These are phyloP conservation scores for Drosophila littoralis DNA, from an alignment of 1,140 invertebrate genomes.

Conservation along the genomic window DNA sequence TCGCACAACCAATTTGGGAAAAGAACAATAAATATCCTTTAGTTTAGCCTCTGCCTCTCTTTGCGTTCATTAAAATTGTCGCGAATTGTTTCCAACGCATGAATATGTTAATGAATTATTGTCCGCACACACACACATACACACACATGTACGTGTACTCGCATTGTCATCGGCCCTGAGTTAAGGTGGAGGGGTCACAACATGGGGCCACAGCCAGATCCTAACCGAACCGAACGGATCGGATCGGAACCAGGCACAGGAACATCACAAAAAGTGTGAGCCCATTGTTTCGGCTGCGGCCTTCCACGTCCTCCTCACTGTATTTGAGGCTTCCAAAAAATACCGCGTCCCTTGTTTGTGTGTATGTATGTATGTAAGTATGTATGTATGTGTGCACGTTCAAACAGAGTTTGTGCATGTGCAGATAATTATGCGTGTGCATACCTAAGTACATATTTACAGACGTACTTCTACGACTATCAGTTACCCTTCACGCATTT, in stretches of 20 bases:
- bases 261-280: conserved; percentile 23
- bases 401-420: not conserved
- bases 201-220: conserved; percentile 3
- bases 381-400: not conserved
- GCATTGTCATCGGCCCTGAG: not conserved
- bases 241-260: not conserved
- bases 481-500: too few relatives aligned
- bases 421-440: not conserved
- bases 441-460: not conserved
- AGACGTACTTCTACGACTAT: too few relatives aligned
- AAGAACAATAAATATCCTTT: conserved; percentile 62
- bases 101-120: conserved; percentile 78
- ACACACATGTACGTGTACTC: not conserved
- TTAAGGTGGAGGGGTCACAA: conserved; percentile 3
- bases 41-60: conserved; percentile 43
- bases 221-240: not conserved
- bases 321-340: conserved; percentile 17
- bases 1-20: conserved; percentile 32
- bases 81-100: conserved; percentile 66
- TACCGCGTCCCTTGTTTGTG: not conserved
- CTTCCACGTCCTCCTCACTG: not conserved
- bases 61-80: conserved; percentile 73
- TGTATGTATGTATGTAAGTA: not conserved
- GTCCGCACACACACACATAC: conserved; percentile 8
- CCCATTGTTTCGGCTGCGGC: conserved; percentile 14